A percentile compares a stretch with the other conserved stretches of the same genome.
Evolutionary conservation across 1,140 invertebrate genomes (phyloP).

Genomic region (Globodera rostochiensis): DNA sequence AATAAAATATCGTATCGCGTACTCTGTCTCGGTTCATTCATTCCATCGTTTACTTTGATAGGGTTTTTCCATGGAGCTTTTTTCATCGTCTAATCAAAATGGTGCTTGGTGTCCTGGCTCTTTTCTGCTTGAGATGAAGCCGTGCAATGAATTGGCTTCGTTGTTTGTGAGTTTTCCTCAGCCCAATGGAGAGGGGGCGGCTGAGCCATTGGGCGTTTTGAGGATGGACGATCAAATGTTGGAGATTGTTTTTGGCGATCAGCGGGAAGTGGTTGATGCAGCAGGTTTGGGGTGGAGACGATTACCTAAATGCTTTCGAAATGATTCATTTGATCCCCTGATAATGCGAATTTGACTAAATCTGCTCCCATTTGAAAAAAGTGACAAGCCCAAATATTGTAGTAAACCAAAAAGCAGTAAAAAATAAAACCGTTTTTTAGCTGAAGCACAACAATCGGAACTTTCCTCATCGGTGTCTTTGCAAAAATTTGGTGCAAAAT

Average conservation of each 20-base stretch:
- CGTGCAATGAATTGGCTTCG: conserved; percentile 34
- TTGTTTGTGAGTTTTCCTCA: conserved; percentile 25
- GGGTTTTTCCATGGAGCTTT: not conserved
- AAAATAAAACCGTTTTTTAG: not conserved
- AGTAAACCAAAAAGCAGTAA: not conserved
- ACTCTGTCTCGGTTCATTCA: too few relatives aligned
- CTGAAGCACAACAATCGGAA: not conserved
- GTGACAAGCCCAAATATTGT: too few relatives aligned
- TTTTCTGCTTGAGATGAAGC: conserved; percentile 38
- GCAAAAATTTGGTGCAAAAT: conserved; percentile 18
- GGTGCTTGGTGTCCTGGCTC: conserved; percentile 22
- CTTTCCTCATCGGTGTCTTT: conserved; percentile 10
- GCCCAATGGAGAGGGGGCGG: not conserved
- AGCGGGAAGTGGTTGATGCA: not conserved
- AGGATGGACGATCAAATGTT: conserved; percentile 29
- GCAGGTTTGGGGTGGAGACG: not conserved
- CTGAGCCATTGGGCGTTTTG: conserved; percentile 7
- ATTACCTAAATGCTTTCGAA: not conserved
- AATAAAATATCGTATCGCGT: too few relatives aligned
- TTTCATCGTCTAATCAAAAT: not conserved
- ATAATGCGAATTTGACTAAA: too few relatives aligned
- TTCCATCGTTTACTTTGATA: too few relatives aligned
- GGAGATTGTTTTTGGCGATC: conserved; percentile 14
- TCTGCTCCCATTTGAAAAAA: too few relatives aligned
- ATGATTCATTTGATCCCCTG: too few relatives aligned